Percentiles rank a stretch among this genome's conserved stretches.
Conservation (phyloP, 2,797 vertebrate species). For the Myripristis murdjan region DNA sequence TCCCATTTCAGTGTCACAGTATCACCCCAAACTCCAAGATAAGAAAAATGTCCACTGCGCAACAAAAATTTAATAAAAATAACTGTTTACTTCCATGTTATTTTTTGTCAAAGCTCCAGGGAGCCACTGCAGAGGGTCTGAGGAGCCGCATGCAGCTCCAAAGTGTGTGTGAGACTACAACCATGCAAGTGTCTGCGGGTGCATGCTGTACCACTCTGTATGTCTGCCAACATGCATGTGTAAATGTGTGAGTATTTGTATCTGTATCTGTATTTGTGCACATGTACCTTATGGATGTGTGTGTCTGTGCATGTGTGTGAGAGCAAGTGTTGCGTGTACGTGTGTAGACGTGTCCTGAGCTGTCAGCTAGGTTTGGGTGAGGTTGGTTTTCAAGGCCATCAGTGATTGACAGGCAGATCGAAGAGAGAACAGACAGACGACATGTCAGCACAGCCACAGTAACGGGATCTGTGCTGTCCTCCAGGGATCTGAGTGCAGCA, state of each 20-base stretch:
- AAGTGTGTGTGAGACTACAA: not conserved
- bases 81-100: no score
- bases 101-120: no score
- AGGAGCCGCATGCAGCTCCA: no score
- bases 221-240: not conserved
- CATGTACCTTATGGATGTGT: not conserved
- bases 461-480: conserved; percentile 53
- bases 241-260: no score
- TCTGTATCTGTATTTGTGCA: not conserved
- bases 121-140: no score
- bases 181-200: not conserved
- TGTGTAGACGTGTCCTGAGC: conserved; percentile 23
- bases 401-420: conserved; percentile 57
- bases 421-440: conserved; percentile 54
- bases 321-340: no score
- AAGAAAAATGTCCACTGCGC: no score
- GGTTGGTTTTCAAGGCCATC: conserved; percentile 65
- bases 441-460: conserved; percentile 53
- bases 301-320: not conserved
- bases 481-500: conserved; percentile 43
- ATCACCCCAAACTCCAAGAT: no score
- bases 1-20: no score
- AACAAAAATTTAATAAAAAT: no score
- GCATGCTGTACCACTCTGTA: no score
- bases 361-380: conserved; percentile 57